Conservation (phyloP, 2,888 invertebrate genomes). For the Ormyrus pomaceus region DNA sequence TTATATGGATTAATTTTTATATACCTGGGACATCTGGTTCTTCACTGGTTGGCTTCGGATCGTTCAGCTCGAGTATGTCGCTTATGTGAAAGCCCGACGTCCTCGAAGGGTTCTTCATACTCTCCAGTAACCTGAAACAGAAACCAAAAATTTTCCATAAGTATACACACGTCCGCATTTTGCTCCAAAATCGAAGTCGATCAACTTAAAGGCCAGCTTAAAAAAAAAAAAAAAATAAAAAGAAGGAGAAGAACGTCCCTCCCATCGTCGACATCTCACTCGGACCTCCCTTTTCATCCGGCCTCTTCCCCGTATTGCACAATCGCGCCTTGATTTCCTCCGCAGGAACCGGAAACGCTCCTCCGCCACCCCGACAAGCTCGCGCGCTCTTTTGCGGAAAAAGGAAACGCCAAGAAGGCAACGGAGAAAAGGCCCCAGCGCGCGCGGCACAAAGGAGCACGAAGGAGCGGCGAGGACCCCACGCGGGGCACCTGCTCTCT, state of each 20-base stretch:
- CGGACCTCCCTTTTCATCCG: no score
- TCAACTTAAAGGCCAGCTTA: neutral
- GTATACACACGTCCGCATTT: neutral
- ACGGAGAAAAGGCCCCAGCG: constrained; percentile 54
- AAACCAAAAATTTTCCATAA: constrained; percentile 45
- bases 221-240: constrained; percentile 7
- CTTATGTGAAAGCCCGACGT: constrained; percentile 94
- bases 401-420: constrained; percentile 64
- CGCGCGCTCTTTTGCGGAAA: neutral
- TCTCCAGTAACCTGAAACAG: constrained; percentile 85
- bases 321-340: no score
- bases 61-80: constrained; percentile 93
- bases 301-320: no score
- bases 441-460: neutral
- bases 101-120: constrained; percentile 87
- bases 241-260: neutral
- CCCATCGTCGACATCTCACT: no score
- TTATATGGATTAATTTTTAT: constrained; percentile 7
- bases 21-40: constrained; percentile 70
- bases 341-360: constrained; percentile 50
- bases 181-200: constrained; percentile 28
- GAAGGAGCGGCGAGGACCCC: constrained; percentile 47
- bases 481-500: constrained; percentile 56
- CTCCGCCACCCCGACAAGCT: neutral
- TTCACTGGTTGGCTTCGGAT: constrained; percentile 75